phyloP scores from a whole-genome alignment of 2,797 vertebrate genomes.

The Ciconia nigra region DNA sequence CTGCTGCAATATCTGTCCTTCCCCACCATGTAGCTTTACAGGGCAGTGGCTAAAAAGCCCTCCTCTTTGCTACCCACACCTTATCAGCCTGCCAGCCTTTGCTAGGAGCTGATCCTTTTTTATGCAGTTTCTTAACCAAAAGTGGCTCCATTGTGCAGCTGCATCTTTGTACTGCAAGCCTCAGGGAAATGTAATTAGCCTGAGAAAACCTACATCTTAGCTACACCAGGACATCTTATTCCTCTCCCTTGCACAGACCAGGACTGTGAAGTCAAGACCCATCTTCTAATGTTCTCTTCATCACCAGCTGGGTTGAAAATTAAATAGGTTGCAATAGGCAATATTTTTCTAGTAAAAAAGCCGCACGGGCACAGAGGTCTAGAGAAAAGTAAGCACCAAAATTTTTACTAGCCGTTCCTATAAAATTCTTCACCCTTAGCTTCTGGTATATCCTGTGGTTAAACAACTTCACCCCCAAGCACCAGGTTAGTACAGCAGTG shows the following conservation, averaged over 20 bases:
- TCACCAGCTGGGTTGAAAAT: background rate
- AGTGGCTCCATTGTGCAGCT: background rate
- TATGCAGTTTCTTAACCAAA: background rate
- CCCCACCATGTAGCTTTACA: background rate
- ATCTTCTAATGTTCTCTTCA: background rate
- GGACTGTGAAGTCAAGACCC: background rate
- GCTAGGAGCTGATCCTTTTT: background rate
- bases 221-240: background rate
- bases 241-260: background rate
- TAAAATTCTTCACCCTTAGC: background rate
- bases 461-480: background rate
- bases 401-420: background rate
- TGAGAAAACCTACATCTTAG: background rate
- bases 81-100: background rate
- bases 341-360: background rate
- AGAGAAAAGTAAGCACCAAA: background rate
- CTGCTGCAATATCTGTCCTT: background rate
- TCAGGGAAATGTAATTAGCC: background rate
- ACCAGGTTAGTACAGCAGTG: background rate
- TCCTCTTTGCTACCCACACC: background rate
- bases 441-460: background rate
- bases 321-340: background rate
- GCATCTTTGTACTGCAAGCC: slow-evolving; percentile 18
- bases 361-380: background rate
- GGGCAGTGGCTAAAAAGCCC: background rate